Evolutionary conservation across 2,113 vertebrate genomes (phyloP), one percentile per base, ranked within the genome.

Genomic region (Syngnathoides biaculeatus): DNA sequence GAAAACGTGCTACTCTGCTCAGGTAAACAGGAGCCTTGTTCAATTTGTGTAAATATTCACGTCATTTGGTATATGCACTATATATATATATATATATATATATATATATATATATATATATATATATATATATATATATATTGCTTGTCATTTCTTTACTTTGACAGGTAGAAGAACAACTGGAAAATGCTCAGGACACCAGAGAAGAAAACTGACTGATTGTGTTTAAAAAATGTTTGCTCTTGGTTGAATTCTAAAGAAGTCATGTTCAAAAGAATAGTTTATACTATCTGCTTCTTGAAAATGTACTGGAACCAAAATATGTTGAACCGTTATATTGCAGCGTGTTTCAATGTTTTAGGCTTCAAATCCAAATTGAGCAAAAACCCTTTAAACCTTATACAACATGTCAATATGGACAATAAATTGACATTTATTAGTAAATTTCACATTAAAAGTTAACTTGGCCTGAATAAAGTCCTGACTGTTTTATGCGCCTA

Each of bases 151-250:
- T 42, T 24, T 40, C 4, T 61, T 4, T 38, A 4, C 58, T 30
- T 45, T 65, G 6, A 73, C 80, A 90, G 87, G 62, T 72, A 43
- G 75, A 84, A 38, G 67, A 72, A 55, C 38, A 60, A 39, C 60
- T 58, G 61, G 77, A 58, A 64, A 13, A 26, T 0, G 26, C 72
- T 8, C 61, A 71, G 9, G 52, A n/a, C 0, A 69, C 42, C 43
- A 73, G 72, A 73, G n/a, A 24, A 56, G 89, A 88, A 83, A 83
- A 81, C 1, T 90, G 73, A 88, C 39, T 39, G 14, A 68, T 17
- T 22, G 6, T 69, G 63, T 38, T 59, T 3, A 77, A 17, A 30
- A 27, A 3, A 30, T 13, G 15, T 8, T 57, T 17, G 14, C 14
- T 26, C 59, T 0, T 60, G 4, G 9, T 48, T 55, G 4, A 53